Evolutionary conservation across 2,888 invertebrate species (phyloP), one percentile per base, ranked within the genome.

Genomic region (Hedychridium roseum): DNA sequence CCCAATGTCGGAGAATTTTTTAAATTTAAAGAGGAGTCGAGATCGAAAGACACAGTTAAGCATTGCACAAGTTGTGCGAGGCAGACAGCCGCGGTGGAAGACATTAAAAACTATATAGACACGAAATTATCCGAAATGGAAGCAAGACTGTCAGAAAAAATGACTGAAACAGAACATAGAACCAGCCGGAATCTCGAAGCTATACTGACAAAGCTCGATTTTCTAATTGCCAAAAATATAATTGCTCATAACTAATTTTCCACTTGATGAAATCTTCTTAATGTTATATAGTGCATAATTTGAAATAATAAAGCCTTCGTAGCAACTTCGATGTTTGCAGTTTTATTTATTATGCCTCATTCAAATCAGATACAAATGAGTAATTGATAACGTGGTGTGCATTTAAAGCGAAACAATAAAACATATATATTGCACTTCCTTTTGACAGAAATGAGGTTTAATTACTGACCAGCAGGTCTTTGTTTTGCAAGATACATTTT

Each of bases 171-270:
- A 23, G 79, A 80, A 50, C 49, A 49, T 23, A 71, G 57, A 31
- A 78, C 68, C 14, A 76, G 70, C 54, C 50, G 68, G 46, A 80
- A 79, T 64, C 60, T 80, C 16, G 76, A 80, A 62, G 32, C 42
- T 15, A 79, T 80, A 55, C 45, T 70, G 3, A 44, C 57, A 49
- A 43, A 54, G 40, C 51, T 75, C 32, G 46, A 54, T 23, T 23
- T 5, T 9, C 23, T 6, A 23, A 23, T 23, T 5, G 5, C 23
- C 20, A 5, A 28, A 37, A 37, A 14, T 46, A 40, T 49, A 42
- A 41, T 34, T 42, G 37, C 41, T 35, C 45, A 32, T 28, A 32
- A 9, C 17, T 54, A 50, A 6, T 5, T 6, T 23, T 23, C 5
- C 5, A 23, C 9, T 9, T 23, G 5, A 23, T 9, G 9, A 23